Evolutionary conservation across 92 coral and sea anemone species (phyloP).

Genomic region (Parazoanthus darwini): DNA sequence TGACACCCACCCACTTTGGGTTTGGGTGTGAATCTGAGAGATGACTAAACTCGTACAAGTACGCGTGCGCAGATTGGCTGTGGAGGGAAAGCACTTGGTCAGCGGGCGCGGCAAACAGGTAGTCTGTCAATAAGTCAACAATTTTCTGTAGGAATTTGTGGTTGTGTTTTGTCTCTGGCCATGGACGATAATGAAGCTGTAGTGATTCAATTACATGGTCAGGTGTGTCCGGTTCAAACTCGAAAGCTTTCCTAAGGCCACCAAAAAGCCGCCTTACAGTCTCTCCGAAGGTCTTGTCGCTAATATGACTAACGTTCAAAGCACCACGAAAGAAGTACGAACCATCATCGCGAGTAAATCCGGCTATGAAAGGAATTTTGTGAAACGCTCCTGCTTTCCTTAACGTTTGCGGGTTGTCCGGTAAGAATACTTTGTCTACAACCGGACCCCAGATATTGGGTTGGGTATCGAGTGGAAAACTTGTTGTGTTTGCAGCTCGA

Average conservation of each 20-base stretch:
- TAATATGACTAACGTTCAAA: neutral
- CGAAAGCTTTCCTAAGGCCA: neutral
- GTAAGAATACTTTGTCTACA: slow-evolving; percentile 62
- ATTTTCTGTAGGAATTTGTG: slow-evolving; percentile 38
- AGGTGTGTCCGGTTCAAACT: neutral
- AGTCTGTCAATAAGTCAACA: slow-evolving; percentile 42
- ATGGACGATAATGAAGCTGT: slow-evolving; percentile 52
- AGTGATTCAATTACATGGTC: slow-evolving; percentile 34
- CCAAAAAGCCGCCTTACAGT: neutral
- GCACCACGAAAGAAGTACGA: slow-evolving; percentile 17
- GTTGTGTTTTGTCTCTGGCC: slow-evolving; percentile 48
- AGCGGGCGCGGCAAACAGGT: slow-evolving; percentile 40
- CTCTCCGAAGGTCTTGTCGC: neutral
- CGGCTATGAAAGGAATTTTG: slow-evolving; percentile 65
- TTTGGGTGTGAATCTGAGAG: neutral
- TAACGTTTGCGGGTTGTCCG: slow-evolving; percentile 66
- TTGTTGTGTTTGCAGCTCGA: slow-evolving; percentile 47
- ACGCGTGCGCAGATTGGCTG: slow-evolving; percentile 45
- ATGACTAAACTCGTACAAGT: slow-evolving; percentile 50
- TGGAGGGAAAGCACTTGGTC: slow-evolving; percentile 45
- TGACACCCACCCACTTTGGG: slow-evolving; percentile 31
- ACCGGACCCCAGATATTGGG: slow-evolving; percentile 55
- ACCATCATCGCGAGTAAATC: slow-evolving; percentile 78
- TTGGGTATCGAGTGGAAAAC: slow-evolving; percentile 5
- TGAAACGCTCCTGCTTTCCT: slow-evolving; percentile 51